Percentiles rank a stretch among this genome's conserved stretches.
Conservation (phyloP, 2,797 vertebrate species). For the Silurus aristotelis region DNA sequence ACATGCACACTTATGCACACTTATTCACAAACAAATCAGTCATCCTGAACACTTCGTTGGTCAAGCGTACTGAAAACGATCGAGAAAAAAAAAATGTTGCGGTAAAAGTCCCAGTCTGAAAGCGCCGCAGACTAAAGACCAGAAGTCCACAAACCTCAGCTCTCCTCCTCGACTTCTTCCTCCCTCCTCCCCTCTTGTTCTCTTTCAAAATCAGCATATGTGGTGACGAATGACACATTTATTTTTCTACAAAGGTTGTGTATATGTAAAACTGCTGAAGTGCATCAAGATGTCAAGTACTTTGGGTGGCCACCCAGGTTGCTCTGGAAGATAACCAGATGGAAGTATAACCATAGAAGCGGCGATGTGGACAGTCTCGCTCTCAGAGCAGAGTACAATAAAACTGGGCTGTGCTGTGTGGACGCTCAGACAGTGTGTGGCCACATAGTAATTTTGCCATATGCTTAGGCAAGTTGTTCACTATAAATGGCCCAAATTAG, state of each 20-base stretch:
- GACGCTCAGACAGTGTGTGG: slow-evolving; percentile 45
- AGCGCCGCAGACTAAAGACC: slow-evolving; percentile 67
- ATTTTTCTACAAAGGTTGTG: slow-evolving; percentile 99
- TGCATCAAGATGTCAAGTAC: slow-evolving; percentile 99
- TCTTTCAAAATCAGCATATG: slow-evolving; percentile 92
- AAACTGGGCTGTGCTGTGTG: slow-evolving; percentile 46
- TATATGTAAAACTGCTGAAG: slow-evolving; percentile 99
- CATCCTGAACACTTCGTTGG: slow-evolving; percentile 22
- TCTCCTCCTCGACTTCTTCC: slow-evolving; percentile 34
- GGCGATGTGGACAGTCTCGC: slow-evolving; percentile 72
- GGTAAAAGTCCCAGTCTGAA: not conserved
- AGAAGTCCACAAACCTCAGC: slow-evolving; percentile 66
- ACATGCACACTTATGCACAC: slow-evolving; percentile 26
- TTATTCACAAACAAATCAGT: slow-evolving; percentile 39
- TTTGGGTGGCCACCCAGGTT: slow-evolving; percentile 99
- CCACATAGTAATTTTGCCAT: slow-evolving; percentile 48
- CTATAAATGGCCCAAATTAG: slow-evolving; percentile 52
- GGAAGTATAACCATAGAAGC: slow-evolving; percentile 89
- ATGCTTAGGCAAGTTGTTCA: slow-evolving; percentile 55
- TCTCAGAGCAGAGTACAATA: slow-evolving; percentile 51
- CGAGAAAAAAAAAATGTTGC: not conserved
- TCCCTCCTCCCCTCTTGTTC: slow-evolving; percentile 30
- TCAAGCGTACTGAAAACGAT: slow-evolving; percentile 15
- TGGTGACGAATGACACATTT: slow-evolving; percentile 99
- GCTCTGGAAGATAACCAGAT: slow-evolving; percentile 99